phyloP scores from a whole-genome alignment of 2,113 vertebrate genomes.

The Aythya baeri region DNA sequence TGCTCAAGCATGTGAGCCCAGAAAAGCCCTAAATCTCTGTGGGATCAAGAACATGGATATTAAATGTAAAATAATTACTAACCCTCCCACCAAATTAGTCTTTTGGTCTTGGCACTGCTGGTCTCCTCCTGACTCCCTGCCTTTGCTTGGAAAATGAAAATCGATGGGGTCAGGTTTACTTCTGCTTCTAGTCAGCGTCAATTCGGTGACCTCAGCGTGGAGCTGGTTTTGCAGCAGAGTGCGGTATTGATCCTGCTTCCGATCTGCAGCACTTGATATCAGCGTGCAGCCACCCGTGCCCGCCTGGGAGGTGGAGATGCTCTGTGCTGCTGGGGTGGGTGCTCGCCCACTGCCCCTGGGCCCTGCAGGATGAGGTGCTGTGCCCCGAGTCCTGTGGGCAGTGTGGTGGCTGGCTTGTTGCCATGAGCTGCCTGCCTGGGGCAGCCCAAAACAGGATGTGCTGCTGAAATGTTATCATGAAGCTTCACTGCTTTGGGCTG shows the following conservation, averaged over 20 bases:
- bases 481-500: background rate
- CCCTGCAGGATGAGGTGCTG: rapidly evolving
- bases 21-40: background rate
- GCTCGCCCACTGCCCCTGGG: rapidly evolving
- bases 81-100: background rate
- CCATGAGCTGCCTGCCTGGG: background rate
- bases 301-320: background rate
- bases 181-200: background rate
- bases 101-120: background rate
- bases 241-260: background rate
- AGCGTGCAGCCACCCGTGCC: background rate
- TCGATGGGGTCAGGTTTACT: background rate
- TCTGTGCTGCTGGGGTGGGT: background rate
- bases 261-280: background rate
- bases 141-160: conserved; percentile 16
- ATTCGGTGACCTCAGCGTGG: rapidly evolving
- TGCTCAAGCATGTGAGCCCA: background rate
- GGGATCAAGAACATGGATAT: background rate
- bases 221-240: background rate
- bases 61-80: conserved; percentile 22
- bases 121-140: background rate
- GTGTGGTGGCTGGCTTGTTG: background rate
- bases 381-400: rapidly evolving
- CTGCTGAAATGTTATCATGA: background rate
- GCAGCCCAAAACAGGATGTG: background rate